phyloP scores from a whole-genome alignment of 2,113 vertebrate genomes.

The Conger conger region DNA sequence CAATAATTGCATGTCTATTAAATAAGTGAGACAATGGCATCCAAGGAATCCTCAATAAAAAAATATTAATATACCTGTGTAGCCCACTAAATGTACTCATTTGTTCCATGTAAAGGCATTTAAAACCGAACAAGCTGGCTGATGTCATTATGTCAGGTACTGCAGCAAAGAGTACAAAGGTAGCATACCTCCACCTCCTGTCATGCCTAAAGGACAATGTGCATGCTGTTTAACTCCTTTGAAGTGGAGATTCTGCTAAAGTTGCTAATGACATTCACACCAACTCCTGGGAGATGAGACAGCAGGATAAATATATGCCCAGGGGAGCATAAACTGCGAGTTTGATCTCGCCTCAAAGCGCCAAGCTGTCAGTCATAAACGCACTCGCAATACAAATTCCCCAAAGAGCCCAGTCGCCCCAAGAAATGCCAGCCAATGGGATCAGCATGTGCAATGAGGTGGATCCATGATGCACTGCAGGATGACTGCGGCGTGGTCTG shows the following conservation, averaged over 20 bases:
- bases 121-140: background rate
- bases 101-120: background rate
- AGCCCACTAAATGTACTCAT: background rate
- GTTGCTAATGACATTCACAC: conserved; percentile 5
- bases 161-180: background rate
- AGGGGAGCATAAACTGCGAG: conserved; percentile 32
- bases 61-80: too few relatives aligned
- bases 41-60: too few relatives aligned
- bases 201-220: background rate
- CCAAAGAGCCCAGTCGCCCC: conserved; percentile 29
- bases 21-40: too few relatives aligned
- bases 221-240: background rate
- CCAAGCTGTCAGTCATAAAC: conserved; percentile 54
- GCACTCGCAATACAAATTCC: conserved; percentile 31
- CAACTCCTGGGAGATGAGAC: conserved; percentile 12
- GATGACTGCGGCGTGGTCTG: background rate
- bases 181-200: background rate
- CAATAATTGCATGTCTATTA: too few relatives aligned
- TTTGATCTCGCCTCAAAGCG: conserved; percentile 48
- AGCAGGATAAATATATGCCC: conserved; percentile 30
- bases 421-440: conserved; percentile 21
- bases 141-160: background rate
- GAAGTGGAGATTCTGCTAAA: background rate
- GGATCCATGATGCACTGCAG: background rate
- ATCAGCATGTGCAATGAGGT: conserved; percentile 17